Evolutionary conservation across 2,113 vertebrate species (phyloP), one percentile per base, ranked within the genome.

Genomic region (Istiophorus platypterus): DNA sequence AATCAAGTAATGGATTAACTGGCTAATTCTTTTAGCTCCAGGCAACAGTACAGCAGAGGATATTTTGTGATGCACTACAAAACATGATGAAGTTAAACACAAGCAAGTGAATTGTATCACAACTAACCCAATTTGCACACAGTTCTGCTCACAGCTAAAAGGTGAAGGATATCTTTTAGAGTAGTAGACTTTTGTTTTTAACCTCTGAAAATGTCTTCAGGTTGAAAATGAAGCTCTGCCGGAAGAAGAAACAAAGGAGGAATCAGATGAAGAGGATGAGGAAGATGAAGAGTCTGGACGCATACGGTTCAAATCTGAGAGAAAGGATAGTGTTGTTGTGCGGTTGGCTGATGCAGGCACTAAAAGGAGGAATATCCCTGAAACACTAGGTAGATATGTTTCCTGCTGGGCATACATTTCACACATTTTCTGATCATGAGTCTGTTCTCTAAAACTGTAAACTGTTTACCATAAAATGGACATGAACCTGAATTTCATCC

Each of bases 351-450:
- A 99, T 76, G 94, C 96, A 37, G 95, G 96, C 59, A 95, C 93
- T 85, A 97, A 97, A 89, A 95, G 97, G 76, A 96, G 98, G 88
- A 97, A 97, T 92, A 99, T 99, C 93, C 98, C 98, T 31, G 98
- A 99, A 95, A 99, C 98, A 15, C 93, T 99, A 70, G 98, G 98
- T 99, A 89, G 24, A 61, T 49, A 56, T 39, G 18, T 47, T 52
- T 57, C 31, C 49, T 67, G 45, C n/a, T 45, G 5, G 29, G 24
- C 14, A 31, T 49, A 6, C 56, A 47, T 17, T 37, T 45, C 34
- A 45, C 22, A 77, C 14, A 45, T 71, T 41, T 73, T 58, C 18
- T 68, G 14, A 41, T 8, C 11, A 72, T 67, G 20, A 65, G 13
- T n/a, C 14, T 62, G n/a, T 79, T 8, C 13, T 13, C 6, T 59